Evolutionary conservation across 2,797 vertebrate species (phyloP), one percentile per base, ranked within the genome.

Genomic region (Etheostoma perlongum): DNA sequence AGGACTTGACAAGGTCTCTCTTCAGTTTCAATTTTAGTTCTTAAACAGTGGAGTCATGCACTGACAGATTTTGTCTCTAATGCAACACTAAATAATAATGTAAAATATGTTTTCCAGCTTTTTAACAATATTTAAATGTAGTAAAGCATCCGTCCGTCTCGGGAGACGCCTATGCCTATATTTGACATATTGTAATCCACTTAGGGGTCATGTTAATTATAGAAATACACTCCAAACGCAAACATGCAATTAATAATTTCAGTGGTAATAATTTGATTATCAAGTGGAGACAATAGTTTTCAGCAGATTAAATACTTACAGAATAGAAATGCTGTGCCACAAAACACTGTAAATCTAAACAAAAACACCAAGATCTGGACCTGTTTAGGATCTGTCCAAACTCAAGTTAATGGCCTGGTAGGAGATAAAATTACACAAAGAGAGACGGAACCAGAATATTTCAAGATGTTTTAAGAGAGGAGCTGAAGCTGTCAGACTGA

Each of bases 401-500:
- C 62, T 46, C 8, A 69, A 55, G 51, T 72, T 76, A 60, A 70
- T 79, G 12, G 33, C 61, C 61, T 53, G 72, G 58, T 73, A 68
- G 74, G 33, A 82, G 52, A 89, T 86, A 76, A 74, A 75, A 80
- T 86, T 86, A 72, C 83, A 75, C 77, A 75, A 63, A 51, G 70
- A 76, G 75, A 89, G 62, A 78, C 55, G 18, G 2, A 89, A 86
- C 67, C 68, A 74, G 64, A 87, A 90, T 86, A 74, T 86, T 85
- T 92, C 82, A 90, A 91, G 85, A 89, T 86, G 88, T 87, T 89
- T 92, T 78, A 84, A 82, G 79, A 89, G 85, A 81, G 76, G 57
- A 82, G 83, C 83, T 71, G 78, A 88, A 79, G 79, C 87, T 82
- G 73, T 89, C 80, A 71, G 27, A 82, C 52, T 27, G 66, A 88